A percentile compares a stretch with the other conserved stretches of the same genome.
Evolutionary conservation across 2,113 vertebrate species (phyloP).

Genomic region (Nothobranchius kuhntae): DNA sequence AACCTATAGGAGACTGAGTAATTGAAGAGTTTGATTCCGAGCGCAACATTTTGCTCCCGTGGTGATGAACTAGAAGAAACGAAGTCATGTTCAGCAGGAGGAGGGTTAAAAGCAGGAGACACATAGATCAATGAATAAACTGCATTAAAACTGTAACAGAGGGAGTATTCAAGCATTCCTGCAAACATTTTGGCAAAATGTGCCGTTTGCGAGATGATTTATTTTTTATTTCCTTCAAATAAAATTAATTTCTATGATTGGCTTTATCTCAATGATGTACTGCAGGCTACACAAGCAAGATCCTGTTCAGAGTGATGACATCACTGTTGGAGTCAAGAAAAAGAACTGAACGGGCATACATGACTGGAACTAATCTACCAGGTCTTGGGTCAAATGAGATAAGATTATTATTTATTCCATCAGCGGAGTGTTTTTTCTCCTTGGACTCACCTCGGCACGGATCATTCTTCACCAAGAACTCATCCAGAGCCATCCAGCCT

Average conservation of each 20-base stretch:
- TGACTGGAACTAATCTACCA: no score
- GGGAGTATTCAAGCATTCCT: no score
- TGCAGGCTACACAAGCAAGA: no score
- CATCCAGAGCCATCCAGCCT: conserved; percentile 99
- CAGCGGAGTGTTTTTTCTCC: not conserved
- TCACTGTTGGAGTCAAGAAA: no score
- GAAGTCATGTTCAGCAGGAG: conserved; percentile 81
- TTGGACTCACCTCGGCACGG: conserved; percentile 92
- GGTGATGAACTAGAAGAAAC: conserved; percentile 99
- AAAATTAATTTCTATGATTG: no score
- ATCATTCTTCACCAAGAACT: conserved; percentile 99
- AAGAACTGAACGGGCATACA: not conserved
- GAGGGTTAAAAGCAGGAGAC: conserved; percentile 50
- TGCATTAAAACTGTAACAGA: conserved; percentile 33
- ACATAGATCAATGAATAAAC: conserved; percentile 41
- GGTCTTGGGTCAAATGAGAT: not conserved
- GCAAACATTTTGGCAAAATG: no score
- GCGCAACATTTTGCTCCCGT: conserved; percentile 99
- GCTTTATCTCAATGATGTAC: no score
- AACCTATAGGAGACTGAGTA: conserved; percentile 99
- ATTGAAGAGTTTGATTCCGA: conserved; percentile 99
- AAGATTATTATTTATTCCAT: not conserved
- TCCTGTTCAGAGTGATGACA: no score
- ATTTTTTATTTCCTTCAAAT: no score
- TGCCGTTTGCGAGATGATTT: no score